These are phyloP conservation scores for Synanthedon vespiformis DNA, from an alignment of 2,888 invertebrate species.

Conservation along the genomic window DNA sequence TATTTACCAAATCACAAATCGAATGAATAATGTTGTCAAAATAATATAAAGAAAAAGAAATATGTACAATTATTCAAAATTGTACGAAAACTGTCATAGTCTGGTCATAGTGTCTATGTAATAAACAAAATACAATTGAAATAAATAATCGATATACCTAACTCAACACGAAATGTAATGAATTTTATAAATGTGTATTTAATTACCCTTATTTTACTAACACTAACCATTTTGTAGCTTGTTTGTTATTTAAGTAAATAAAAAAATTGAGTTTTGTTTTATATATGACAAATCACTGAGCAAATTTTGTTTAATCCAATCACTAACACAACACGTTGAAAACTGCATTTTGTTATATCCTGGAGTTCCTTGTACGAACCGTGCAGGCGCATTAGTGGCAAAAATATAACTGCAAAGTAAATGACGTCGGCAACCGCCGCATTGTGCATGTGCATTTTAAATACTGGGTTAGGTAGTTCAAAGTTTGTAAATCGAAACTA, in stretches of 20 bases:
- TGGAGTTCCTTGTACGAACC: constrained; percentile 41
- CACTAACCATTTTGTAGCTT: constrained; percentile 25
- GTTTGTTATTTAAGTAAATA: constrained; percentile 15
- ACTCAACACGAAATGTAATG: not conserved
- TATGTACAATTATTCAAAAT: too few species aligned
- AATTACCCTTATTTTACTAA: not conserved
- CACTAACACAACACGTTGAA: constrained; percentile 36
- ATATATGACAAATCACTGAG: constrained; percentile 19
- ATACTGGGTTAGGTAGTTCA: constrained; percentile 56
- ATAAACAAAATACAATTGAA: too few species aligned
- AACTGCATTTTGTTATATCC: constrained; percentile 58
- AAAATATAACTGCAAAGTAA: constrained; percentile 67
- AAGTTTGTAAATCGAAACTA: constrained; percentile 34
- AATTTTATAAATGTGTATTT: not conserved
- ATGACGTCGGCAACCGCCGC: constrained; percentile 65
- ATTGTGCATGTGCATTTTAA: constrained; percentile 65
- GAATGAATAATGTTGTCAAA: too few species aligned
- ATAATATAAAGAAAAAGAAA: too few species aligned
- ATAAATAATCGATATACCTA: too few species aligned
- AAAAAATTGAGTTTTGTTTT: constrained; percentile 14
- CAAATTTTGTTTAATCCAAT: constrained; percentile 25
- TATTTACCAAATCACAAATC: too few species aligned
- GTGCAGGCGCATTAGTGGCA: constrained; percentile 64
- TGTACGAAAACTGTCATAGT: too few species aligned
- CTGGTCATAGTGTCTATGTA: too few species aligned